Evolutionary conservation across 2,113 vertebrate genomes (phyloP), one percentile per base, ranked within the genome.

Genomic region (Pygoscelis adeliae): DNA sequence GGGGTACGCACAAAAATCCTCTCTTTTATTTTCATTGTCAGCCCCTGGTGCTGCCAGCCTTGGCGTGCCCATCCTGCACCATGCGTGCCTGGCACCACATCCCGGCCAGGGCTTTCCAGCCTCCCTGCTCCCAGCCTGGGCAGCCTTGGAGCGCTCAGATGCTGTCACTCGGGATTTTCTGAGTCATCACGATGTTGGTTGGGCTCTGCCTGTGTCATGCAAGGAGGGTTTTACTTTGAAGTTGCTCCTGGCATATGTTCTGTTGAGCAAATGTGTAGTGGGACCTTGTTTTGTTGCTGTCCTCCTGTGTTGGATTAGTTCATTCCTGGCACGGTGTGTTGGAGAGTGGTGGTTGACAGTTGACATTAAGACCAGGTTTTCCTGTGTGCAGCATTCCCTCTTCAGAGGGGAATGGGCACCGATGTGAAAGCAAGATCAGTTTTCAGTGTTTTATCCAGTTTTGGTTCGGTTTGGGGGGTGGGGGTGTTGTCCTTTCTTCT

Each of bases 161-260:
- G 46, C 44, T 44, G 65, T 53, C 61, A 42, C 40, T 92, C 0
- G 1, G 77, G 73, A 17, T 78, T 87, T 95, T 91, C n/a, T 69
- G 96, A 93, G 47, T 96, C 91, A 76, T 38, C 53, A 4, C 3
- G 0, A 13, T 0, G 3, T 59, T 63, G n/a, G 27, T 67, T 78
- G 81, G 32, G 55, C 65, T 78, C 67, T 73, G 85, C 29, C 5
- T 4, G 13, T 88, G 73, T 93, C 49, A 12, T 78, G 94, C 71
- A 93, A 93, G 74, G 84, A 77, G 20, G 3, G 6, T 58, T 96
- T 90, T 30, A 10, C 91, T 97, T 97, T 95, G 94, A 96, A 97
- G 89, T 96, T 1, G 3, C 74, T 96, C 81, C 89, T 97, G 91
- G 82, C 71, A 16, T 23, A 1, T 17, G 67, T 93, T 94, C 84